Evolutionary conservation across 1,140 invertebrate genomes (phyloP).

Genomic region (Notospermus geniculatus): DNA sequence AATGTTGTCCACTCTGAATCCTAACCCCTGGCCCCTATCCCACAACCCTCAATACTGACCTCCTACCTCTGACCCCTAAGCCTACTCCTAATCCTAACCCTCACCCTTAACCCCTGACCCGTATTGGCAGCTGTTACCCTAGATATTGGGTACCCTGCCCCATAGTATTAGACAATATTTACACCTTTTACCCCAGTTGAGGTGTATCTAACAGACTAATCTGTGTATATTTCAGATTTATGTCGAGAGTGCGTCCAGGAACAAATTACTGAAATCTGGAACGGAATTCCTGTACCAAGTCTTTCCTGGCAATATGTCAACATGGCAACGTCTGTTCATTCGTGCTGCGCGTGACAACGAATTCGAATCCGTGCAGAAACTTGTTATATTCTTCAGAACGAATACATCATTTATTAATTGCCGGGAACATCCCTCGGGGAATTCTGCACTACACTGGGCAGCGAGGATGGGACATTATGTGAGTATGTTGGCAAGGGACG

Average conservation of each 20-base stretch:
- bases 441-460: constrained; percentile 50
- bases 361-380: constrained; percentile 43
- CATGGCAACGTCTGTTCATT: constrained; percentile 48
- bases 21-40: too few species aligned
- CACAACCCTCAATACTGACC: too few species aligned
- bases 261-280: constrained; percentile 47
- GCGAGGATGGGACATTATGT: constrained; percentile 48
- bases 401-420: constrained; percentile 47
- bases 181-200: too few species aligned
- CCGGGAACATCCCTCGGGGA: constrained; percentile 43
- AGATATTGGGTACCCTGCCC: too few species aligned
- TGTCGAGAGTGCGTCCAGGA: constrained; percentile 46
- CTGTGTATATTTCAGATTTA: constrained; percentile 30
- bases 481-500: constrained; percentile 16
- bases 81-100: too few species aligned
- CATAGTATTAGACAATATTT: too few species aligned
- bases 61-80: too few species aligned
- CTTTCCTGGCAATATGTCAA: constrained; percentile 45
- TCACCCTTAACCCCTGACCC: too few species aligned
- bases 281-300: constrained; percentile 51
- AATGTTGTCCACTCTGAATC: too few species aligned
- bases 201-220: too few species aligned
- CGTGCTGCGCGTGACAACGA: constrained; percentile 47
- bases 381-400: constrained; percentile 48
- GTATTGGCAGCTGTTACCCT: too few species aligned